A percentile compares a stretch with the other conserved stretches of the same genome.
phyloP scores from a whole-genome alignment of 92 coral and sea anemone species.

The Umimayanthus chanpuru region DNA sequence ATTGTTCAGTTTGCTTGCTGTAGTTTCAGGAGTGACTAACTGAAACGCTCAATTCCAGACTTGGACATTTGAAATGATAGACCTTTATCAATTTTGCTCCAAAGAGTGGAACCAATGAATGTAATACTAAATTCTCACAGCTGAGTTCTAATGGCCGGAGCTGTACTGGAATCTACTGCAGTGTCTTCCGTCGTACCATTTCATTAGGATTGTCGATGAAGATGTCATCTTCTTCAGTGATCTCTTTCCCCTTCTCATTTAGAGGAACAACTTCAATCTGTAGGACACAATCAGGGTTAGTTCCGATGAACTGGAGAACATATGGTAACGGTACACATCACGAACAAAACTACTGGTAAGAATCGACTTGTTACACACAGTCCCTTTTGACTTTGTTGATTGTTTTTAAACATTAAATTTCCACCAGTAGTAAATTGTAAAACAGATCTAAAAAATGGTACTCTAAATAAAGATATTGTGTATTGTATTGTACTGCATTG shows the following conservation, averaged over 20 bases:
- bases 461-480: no score
- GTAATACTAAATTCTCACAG: neutral
- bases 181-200: constrained; percentile 57
- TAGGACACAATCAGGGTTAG: neutral
- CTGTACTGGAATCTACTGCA: no score
- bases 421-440: no score
- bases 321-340: neutral
- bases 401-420: no score
- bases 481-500: no score
- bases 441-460: neutral
- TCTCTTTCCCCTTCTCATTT: constrained; percentile 84
- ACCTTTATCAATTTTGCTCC: no score
- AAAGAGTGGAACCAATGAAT: neutral
- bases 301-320: neutral
- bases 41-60: no score
- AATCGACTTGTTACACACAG: neutral
- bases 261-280: constrained; percentile 95
- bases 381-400: no score
- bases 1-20: no score
- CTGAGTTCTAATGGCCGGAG: neutral
- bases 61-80: no score
- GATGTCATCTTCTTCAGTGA: constrained; percentile 88
- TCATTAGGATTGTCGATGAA: constrained; percentile 86
- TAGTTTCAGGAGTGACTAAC: no score
- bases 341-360: neutral